Evolutionary conservation across 2,888 invertebrate genomes (phyloP), one percentile per base, ranked within the genome.

Genomic region (Patella caerulea): DNA sequence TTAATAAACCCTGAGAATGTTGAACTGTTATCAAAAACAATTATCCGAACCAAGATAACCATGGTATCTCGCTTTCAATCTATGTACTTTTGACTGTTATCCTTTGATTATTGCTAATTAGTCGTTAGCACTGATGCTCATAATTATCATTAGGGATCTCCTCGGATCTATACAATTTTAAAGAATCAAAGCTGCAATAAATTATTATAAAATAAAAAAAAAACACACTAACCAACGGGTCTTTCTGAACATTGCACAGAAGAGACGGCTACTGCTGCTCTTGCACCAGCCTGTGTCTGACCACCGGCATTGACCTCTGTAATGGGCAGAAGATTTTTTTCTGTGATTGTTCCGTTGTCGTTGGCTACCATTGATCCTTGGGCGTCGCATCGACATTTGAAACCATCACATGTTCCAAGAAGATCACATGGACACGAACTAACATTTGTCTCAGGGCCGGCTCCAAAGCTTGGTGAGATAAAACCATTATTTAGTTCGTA

Each of bases 361-460:
- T 75, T 72, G 59, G 77, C 79, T 56, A 74, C 72, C 78, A 81
- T 78, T 2, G 77, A 54, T 0, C 84, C 84, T 56, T 74, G 75
- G 17, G 79, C 81, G 80, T 88, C 87, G 82, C 89, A 88, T 69
- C 86, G 85, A 75, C 88, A 88, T 9, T 76, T 76, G 5, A 79
- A 45, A n/a, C 76, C 83, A 0, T 75, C 79, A 76, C 88, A 89
- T 1, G 86, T 85, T 15, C 83, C 82, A 14, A 83, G 82, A 9
- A 80, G n/a, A 0, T 76, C 79, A 79, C 88, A 87, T 0, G 86
- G 81, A 78, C 88, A 88, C 0, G 85, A 88, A 3, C 73, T 72
- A 1, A 71, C 59, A 45, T 81, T 74, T 1, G 83, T 74, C 69
- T 84, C 69, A 17, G 17, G 12, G 71, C 74, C 78, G 19, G 84